Evolutionary conservation across 2,888 invertebrate species (phyloP).

Genomic region (Acleris literana): DNA sequence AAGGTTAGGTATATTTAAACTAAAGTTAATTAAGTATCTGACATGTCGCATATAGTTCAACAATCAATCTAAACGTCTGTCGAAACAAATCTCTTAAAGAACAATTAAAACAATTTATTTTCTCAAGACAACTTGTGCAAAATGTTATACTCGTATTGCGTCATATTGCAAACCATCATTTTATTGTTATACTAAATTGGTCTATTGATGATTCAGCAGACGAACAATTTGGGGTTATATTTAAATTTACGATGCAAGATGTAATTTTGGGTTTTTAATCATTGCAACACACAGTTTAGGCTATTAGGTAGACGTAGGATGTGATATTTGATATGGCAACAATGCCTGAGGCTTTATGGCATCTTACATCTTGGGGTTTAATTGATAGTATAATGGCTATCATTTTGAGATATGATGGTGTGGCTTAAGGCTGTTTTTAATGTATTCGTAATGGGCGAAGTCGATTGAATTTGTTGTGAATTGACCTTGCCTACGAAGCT

Average conservation of each 20-base stretch:
- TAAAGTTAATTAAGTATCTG: no score
- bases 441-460: constrained; percentile 17
- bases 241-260: constrained; percentile 34
- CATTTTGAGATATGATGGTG: constrained; percentile 24
- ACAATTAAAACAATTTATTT: constrained; percentile 19
- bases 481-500: no score
- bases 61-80: not conserved
- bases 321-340: constrained; percentile 45
- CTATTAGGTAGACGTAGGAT: constrained; percentile 39
- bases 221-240: constrained; percentile 8
- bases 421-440: constrained; percentile 17
- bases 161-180: constrained; percentile 7
- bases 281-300: constrained; percentile 47
- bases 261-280: constrained; percentile 42
- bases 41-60: no score
- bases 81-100: not conserved
- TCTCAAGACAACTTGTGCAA: constrained; percentile 12
- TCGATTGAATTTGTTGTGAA: constrained; percentile 18
- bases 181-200: constrained; percentile 22
- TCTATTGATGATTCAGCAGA: constrained; percentile 12
- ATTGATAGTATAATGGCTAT: constrained; percentile 28
- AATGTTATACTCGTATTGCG: constrained; percentile 1
- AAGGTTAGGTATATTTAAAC: no score
- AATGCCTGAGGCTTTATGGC: constrained; percentile 29
- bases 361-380: constrained; percentile 16